A percentile compares a stretch with the other conserved stretches of the same genome.
These are phyloP conservation scores for Sphinx pinastri DNA, from an alignment of 2,888 invertebrate genomes.

Conservation along the genomic window DNA sequence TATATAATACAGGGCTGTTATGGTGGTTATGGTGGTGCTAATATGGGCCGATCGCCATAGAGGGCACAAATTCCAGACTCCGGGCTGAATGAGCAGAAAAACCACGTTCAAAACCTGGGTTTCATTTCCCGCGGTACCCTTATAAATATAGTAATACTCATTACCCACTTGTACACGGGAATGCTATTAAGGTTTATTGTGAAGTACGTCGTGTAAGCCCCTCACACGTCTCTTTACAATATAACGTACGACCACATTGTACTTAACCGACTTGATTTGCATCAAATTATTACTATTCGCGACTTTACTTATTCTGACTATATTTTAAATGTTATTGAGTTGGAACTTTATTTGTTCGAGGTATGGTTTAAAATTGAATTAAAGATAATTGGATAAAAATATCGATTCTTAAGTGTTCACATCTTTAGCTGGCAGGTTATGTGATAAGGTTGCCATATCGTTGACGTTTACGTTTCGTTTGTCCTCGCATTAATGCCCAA, in stretches of 20 bases:
- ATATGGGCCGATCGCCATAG: too few relatives aligned
- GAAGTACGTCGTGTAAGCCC: conserved; percentile 22
- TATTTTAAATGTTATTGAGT: not conserved
- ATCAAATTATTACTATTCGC: conserved; percentile 4
- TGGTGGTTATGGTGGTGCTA: too few relatives aligned
- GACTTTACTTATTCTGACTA: not conserved
- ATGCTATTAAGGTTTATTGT: conserved; percentile 33
- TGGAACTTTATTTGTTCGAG: not conserved
- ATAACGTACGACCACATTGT: conserved; percentile 8
- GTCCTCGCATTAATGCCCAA: too few relatives aligned
- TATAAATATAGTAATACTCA: conserved; percentile 18
- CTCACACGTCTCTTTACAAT: conserved; percentile 7
- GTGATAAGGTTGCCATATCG: too few relatives aligned
- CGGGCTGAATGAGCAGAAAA: too few relatives aligned
- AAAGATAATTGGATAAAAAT: too few relatives aligned
- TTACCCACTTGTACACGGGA: conserved; percentile 29
- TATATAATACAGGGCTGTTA: too few relatives aligned
- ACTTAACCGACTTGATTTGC: not conserved
- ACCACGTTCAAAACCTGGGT: not conserved
- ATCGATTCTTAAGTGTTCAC: too few relatives aligned
- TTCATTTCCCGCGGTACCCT: conserved; percentile 1
- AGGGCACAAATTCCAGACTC: too few relatives aligned
- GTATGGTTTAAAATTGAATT: not conserved
- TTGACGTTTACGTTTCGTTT: too few relatives aligned
- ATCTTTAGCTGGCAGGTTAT: too few relatives aligned